Evolutionary conservation across 2,888 invertebrate genomes (phyloP).

Genomic region (Gymnoscelis rufifasciata): DNA sequence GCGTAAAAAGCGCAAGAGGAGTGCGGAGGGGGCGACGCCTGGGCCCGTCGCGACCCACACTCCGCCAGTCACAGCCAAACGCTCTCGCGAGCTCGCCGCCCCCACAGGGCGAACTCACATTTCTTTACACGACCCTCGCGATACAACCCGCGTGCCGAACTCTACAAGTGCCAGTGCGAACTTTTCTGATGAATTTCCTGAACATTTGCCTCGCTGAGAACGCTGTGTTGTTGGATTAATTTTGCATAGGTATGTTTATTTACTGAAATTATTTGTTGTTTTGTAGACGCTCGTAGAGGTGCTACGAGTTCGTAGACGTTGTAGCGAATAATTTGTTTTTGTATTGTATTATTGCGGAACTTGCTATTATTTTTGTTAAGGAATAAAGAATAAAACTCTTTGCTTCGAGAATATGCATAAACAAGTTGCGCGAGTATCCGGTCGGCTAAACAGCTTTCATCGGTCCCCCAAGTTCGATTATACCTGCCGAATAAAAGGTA

Average conservation of each 20-base stretch:
- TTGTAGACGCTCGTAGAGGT: conserved; percentile 33
- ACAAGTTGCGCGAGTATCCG: conserved; percentile 51
- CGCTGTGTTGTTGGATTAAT: conserved; percentile 30
- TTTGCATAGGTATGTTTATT: conserved; percentile 25
- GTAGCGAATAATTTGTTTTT: conserved; percentile 22
- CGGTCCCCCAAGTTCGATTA: conserved; percentile 69
- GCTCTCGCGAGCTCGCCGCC: conserved; percentile 73
- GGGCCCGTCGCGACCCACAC: conserved; percentile 43
- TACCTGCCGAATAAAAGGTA: conserved; percentile 77
- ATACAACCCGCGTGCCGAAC: conserved; percentile 64
- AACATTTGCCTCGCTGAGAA: conserved; percentile 26
- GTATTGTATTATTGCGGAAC: conserved; percentile 22
- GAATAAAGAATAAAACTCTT: conserved; percentile 39
- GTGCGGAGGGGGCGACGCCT: conserved; percentile 54
- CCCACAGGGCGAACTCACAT: conserved; percentile 59
- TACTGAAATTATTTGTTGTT: conserved; percentile 11
- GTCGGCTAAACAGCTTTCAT: conserved; percentile 57
- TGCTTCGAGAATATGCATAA: conserved; percentile 37
- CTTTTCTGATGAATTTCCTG: conserved; percentile 42
- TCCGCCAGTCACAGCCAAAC: conserved; percentile 65
- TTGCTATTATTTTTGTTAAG: conserved; percentile 25
- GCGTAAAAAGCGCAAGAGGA: conserved; percentile 78
- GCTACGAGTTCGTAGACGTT: conserved; percentile 46
- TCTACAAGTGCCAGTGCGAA: conserved; percentile 64
- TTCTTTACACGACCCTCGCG: conserved; percentile 40